Conservation (phyloP, 2,888 invertebrate species). For the Calliphora vomitoria region DNA sequence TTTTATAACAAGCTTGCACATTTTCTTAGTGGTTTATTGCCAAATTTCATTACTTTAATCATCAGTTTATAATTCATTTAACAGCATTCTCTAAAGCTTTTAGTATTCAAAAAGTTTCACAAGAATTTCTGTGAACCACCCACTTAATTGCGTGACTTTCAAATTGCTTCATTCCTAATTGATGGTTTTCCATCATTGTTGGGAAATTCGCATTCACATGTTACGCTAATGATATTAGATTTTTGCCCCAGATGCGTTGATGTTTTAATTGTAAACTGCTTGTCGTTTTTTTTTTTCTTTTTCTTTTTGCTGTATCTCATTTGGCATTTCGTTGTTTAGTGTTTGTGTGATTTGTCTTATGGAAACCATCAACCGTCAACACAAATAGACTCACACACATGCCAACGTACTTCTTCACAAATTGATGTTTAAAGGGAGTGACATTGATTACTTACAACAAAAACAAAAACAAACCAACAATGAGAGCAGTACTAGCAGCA, state of each 20-base stretch:
- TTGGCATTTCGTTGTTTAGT: not conserved
- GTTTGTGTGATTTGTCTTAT: constrained; percentile 46
- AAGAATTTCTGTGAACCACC: not conserved
- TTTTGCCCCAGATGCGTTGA: constrained; percentile 38
- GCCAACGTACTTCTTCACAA: not conserved
- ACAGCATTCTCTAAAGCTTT: too few relatives aligned
- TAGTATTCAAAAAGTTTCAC: not conserved
- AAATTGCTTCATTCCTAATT: not conserved
- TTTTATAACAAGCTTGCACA: too few relatives aligned
- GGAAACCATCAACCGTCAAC: constrained; percentile 11
- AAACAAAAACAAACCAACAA: too few relatives aligned
- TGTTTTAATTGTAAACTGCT: constrained; percentile 53
- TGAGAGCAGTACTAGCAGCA: not conserved
- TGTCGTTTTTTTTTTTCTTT: constrained; percentile 12
- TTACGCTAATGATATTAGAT: constrained; percentile 40
- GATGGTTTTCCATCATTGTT: constrained; percentile 3
- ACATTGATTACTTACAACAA: constrained; percentile 34
- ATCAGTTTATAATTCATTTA: too few relatives aligned
- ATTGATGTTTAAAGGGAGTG: constrained; percentile 13
- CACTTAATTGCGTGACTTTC: not conserved
- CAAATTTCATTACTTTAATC: too few relatives aligned
- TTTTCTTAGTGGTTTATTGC: too few relatives aligned
- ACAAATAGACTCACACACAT: not conserved
- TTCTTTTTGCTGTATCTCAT: not conserved
- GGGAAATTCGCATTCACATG: not conserved